A percentile compares a stretch with the other conserved stretches of the same genome.
Evolutionary conservation across 2,888 invertebrate species (phyloP).

Genomic region (Altica lythri): DNA sequence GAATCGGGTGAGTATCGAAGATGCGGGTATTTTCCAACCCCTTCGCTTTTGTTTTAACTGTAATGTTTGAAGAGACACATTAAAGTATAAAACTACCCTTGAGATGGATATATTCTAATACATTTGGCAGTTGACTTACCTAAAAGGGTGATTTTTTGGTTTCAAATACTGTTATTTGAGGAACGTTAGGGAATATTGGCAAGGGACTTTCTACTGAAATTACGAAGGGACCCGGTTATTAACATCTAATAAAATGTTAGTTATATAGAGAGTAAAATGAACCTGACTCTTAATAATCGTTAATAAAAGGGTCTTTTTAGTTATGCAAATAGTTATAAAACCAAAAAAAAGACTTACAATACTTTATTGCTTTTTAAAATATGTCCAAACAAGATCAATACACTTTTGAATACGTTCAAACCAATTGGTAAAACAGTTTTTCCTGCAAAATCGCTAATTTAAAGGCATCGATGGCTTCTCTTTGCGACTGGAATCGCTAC

Average conservation of each 20-base stretch:
- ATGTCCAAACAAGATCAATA: too few species aligned
- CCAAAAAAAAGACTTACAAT: too few species aligned
- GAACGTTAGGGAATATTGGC: slow-evolving; percentile 26
- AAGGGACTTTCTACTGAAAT: slow-evolving; percentile 30
- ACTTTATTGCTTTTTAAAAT: too few species aligned
- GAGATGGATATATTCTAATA: slow-evolving; percentile 56
- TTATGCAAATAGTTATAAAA: too few species aligned
- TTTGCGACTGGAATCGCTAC: too few species aligned
- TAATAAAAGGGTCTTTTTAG: too few species aligned
- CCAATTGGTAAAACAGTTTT: too few species aligned
- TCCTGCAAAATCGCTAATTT: too few species aligned
- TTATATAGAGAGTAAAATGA: too few species aligned
- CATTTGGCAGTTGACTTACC: slow-evolving; percentile 46
- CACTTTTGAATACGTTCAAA: too few species aligned
- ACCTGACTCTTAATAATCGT: too few species aligned
- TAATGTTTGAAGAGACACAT: slow-evolving; percentile 52
- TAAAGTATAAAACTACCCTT: slow-evolving; percentile 53
- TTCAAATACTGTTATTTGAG: slow-evolving; percentile 43
- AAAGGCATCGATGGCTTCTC: too few species aligned
- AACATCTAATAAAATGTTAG: slow-evolving; percentile 25
- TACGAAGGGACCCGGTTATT: slow-evolving; percentile 27
- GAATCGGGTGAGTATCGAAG: slow-evolving; percentile 45
- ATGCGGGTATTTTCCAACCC: slow-evolving; percentile 50
- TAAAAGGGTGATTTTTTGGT: slow-evolving; percentile 47
- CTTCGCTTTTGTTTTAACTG: slow-evolving; percentile 52